Evolutionary conservation across 2,888 invertebrate species (phyloP).

Genomic region (Gerris lacustris): DNA sequence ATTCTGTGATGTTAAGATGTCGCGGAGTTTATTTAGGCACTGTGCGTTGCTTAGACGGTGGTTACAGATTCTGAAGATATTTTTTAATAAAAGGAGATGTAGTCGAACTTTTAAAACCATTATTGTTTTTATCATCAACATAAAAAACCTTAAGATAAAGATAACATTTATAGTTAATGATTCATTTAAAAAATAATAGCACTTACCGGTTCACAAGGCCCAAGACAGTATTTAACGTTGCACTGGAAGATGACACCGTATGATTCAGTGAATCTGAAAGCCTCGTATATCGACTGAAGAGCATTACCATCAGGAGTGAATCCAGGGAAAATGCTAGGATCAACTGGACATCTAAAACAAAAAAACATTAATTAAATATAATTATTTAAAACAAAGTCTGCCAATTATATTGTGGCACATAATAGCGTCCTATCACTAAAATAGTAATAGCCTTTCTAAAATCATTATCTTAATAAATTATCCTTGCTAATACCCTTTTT

Average conservation of each 20-base stretch:
- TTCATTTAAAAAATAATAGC: no score
- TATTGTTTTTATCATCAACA: no score
- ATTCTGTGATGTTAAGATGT: no score
- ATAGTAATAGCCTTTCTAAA: neutral
- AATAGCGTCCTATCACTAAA: neutral
- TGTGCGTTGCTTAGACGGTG: no score
- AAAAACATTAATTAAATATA: constrained; percentile 19
- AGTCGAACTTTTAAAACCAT: no score
- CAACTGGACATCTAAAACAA: constrained; percentile 64
- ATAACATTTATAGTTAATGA: no score
- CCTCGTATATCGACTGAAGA: constrained; percentile 81
- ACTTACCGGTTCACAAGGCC: constrained; percentile 83
- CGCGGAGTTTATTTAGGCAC: no score
- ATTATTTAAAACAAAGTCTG: neutral
- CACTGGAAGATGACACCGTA: constrained; percentile 95
- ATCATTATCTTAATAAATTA: no score
- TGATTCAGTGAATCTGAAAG: constrained; percentile 89
- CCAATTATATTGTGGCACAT: neutral
- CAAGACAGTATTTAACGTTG: constrained; percentile 89
- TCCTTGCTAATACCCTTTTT: no score
- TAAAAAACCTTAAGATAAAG: no score
- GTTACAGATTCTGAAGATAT: no score
- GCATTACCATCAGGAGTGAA: constrained; percentile 85
- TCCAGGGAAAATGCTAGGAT: constrained; percentile 85
- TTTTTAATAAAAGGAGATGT: no score